Base-by-base conservation (phyloP, 1,140 invertebrate genomes). In the Orchesella cincta region DNA sequence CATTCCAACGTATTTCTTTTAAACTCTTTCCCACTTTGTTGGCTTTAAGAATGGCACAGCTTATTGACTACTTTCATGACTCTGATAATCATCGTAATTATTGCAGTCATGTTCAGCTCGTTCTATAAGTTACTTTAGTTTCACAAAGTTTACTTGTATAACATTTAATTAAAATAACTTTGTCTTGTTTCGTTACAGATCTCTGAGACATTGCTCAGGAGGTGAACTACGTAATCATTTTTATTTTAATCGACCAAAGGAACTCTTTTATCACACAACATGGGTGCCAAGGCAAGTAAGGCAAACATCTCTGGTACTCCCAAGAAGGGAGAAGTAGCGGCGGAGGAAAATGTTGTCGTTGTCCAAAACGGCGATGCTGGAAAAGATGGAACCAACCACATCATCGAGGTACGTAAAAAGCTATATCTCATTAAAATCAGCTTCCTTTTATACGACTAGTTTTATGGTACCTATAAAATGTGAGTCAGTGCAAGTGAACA, bases 231-330 rank as follows among this genome's bases (percentile, higher is more conserved):
- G 29, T 3, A 29, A 33, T 31, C 28, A 33, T 67, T 67, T 31
- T 67, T 12, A 29, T 67, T 67, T 67, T 29, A 14, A 57, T 67
- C 33, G n/a, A 67, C 62, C 33, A 14, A 23, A 2, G 71, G 2
- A 36, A 73, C 28, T 3, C 39, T 73, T 46, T 46, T 73, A 73
- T 23, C 34, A 57, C 3, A 14, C 62, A 23, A 80, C 36, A 81
- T 81, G 80, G 80, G 80, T 78, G 80, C 76, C 39, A 81, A 81
- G 57, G 79, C 78, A 2, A 81, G 80, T 71, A 81, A 81, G 78
- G 80, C 80, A 34, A 78, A 76, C 51, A 81, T 81, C 29, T 76
- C 80, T 52, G 46, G 73, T 26, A 78, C 76, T 57, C 80, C 80
- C 29, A 81, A 81, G 75, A 81, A 81, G 72, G 62, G 62, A 33